Base-by-base conservation (phyloP, 2,888 invertebrate genomes). In the Urechis unicinctus region DNA sequence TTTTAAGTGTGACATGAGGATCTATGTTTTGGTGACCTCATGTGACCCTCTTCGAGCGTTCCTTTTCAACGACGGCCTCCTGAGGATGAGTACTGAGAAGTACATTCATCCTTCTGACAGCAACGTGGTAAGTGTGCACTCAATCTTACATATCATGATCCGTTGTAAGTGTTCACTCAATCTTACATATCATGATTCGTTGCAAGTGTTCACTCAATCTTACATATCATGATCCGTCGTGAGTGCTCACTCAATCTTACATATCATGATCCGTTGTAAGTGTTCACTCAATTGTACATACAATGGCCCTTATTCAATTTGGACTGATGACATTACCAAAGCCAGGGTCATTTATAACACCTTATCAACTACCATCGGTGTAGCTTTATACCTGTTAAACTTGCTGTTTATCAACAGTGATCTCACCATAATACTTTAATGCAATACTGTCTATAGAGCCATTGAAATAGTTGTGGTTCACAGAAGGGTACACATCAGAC, bases 21-120 rank as follows among this genome's bases (percentile, higher is more conserved):
- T 78, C 30, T 78, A 78, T 61, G 78, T 77, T 3, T 68, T 78
- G 3, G 66, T 78, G 25, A 77, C 77, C 1, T 74, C 75, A n/a
- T 77, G 76, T 65, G 78, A 78, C 58, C 78, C 78, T 0, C 67
- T 78, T 13, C 60, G 74, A 13, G 58, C 76, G 46, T 78, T 77
- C 59, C 64, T 78, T 42, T 78, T 70, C 62, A 72, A 75, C 53
- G 77, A 78, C 56, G 78, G 78, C 5, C 63, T 78, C 2, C 72
- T 78, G 3, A 62, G 78, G 50, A 61, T 78, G 62, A 72, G 76
- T 55, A 78, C 78, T 13, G 78, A 78, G 60, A 71, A 72, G 61
- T 78, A 78, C 58, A 61, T 70, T 22, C 63, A 66, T 3, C 77
- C 78, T 4, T 61, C 68, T 31, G 74, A 77, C 44, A 64, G 56